Percentiles rank a stretch among this genome's conserved stretches.
Evolutionary conservation across 2,113 vertebrate genomes (phyloP).

Genomic region (Mungos mungo): DNA sequence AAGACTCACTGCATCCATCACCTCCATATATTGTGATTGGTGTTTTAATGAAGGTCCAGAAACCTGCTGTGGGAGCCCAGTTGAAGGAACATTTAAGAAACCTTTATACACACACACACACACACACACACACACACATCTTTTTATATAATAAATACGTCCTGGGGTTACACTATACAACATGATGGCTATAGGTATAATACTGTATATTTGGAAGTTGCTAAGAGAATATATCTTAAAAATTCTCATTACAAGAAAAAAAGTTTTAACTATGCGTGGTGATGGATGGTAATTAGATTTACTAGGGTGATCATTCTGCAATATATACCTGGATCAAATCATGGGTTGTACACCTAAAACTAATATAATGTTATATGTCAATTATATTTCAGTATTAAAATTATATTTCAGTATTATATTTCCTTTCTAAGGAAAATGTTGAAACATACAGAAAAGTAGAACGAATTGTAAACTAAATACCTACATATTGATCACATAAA

Average conservation of each 20-base stretch:
- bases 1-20: neutral
- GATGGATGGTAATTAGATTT: neutral
- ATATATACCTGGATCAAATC: neutral
- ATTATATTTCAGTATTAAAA: neutral
- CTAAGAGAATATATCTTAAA: neutral
- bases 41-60: neutral
- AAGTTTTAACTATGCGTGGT: neutral
- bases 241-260: neutral
- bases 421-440: neutral
- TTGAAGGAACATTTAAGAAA: neutral
- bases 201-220: neutral
- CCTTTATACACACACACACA: no score
- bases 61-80: neutral
- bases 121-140: no score
- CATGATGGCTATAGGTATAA: neutral
- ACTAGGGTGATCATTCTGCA: neutral
- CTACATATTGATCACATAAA: neutral
- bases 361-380: neutral
- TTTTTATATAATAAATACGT: neutral
- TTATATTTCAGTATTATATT: neutral
- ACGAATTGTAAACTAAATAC: neutral
- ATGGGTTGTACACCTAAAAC: neutral
- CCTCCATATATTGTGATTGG: neutral
- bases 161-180: no score
- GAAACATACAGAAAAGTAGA: neutral